Percentiles rank a stretch among this genome's conserved stretches.
These are phyloP conservation scores for Ips typographus DNA, from an alignment of 1,140 invertebrate genomes.

Conservation along the genomic window DNA sequence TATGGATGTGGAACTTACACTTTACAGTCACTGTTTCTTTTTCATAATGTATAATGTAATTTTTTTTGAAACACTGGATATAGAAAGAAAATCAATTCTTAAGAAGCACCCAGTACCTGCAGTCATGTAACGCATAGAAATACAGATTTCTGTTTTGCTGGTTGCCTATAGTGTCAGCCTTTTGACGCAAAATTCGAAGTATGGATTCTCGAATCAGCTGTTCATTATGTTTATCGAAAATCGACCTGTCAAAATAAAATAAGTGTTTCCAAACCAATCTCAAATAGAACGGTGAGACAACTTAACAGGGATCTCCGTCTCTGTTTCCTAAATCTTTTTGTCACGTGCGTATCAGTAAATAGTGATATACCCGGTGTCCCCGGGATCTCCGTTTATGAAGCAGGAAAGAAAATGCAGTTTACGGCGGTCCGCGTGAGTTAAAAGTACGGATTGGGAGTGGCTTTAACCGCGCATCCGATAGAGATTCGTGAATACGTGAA, in stretches of 20 bases:
- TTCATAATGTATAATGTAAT: no score
- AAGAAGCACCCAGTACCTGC: no score
- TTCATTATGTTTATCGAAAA: neutral
- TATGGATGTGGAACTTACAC: no score
- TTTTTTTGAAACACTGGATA: no score
- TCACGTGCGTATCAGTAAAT: constrained; percentile 33
- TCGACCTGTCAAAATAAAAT: no score
- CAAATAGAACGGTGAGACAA: neutral
- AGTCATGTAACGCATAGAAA: no score
- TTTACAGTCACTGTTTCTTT: no score
- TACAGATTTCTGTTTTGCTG: neutral
- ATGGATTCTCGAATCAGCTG: neutral
- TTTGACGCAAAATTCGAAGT: neutral
- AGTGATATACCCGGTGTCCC: constrained; percentile 21
- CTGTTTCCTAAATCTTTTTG: constrained; percentile 2
- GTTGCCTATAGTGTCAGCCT: constrained; percentile 10
- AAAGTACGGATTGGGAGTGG: constrained; percentile 32
- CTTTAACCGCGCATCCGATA: constrained; percentile 35
- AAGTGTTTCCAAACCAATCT: no score
- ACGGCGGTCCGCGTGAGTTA: constrained; percentile 10
- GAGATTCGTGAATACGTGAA: constrained; percentile 28
- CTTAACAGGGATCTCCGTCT: neutral
- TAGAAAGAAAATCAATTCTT: no score
- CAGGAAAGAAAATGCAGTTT: constrained; percentile 16
- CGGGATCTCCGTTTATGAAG: constrained; percentile 8